Base-by-base conservation (phyloP, 2,888 invertebrate genomes). In the Coremacera marginata region DNA sequence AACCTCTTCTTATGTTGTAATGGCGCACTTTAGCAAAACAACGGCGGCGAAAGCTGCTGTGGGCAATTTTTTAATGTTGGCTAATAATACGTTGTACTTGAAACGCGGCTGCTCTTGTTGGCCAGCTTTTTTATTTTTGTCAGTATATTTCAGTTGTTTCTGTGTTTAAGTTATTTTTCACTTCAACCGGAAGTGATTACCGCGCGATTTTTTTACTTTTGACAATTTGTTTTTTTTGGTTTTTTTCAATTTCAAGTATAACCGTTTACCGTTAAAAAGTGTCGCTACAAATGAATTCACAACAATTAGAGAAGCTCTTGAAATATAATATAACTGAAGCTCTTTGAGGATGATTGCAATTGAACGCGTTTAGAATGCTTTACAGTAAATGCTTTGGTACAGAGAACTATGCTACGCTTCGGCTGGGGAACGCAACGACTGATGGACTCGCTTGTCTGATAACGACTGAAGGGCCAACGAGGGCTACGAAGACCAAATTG, bases 381-480 rank as follows among this genome's bases (percentile, higher is more conserved):
- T 72, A 68, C 25, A 57, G 57, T 65, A 60, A 71, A 71, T 60
- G 71, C 52, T 75, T 78, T 72, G 62, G 75, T 78, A 77, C 49
- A 75, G 71, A 77, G 82, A 86, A 86, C 87, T 86, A 87, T 86
- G 86, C 88, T 88, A 87, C 87, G 85, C 87, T 84, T 84, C 84
- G 85, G 84, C 84, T 87, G 86, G 87, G 88, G 86, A 87, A 87
- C 88, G 86, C 87, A 87, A 88, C 87, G 87, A 87, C 87, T 88
- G 87, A 84, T 86, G 87, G 86, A 88, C 88, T 87, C 87, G 87
- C 87, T 88, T 87, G 87, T 88, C 87, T 87, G 88, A 88, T 87
- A 88, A 87, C 87, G 87, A 87, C 87, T 87, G 84, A 87, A 87
- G 87, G 87, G 85, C 87, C 85, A 65, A 55, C 67, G 55, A 55